Evolutionary conservation across 2,888 invertebrate species (phyloP), one percentile per base, ranked within the genome.

Genomic region (Diadegma fenestrale): DNA sequence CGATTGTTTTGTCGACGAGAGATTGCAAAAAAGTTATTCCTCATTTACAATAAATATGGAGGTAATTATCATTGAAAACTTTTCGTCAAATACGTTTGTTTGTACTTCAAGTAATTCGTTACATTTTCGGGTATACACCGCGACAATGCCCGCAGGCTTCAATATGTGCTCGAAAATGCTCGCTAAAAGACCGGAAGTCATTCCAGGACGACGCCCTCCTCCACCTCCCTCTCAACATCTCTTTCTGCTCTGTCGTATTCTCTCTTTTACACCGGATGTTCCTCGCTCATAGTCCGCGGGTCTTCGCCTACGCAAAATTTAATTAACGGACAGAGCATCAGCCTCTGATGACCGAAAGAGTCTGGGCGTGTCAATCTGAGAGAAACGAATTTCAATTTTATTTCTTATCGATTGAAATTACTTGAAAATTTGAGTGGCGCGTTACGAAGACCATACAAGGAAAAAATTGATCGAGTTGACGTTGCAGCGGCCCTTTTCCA

Each of bases 271-370:
- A 66, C 72, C 80, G 80, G 80, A 80, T 73, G 72, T 78, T 80
- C 86, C 82, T 88, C 79, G 88, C 88, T 86, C 86, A 86, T 45
- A 81, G 84, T 84, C 78, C 80, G 63, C 81, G 84, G 72, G 84
- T 87, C 86, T 82, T 80, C 73, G 79, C 68, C 80, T 33, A 61
- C 75, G 69, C 75, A 54, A 83, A 86, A 86, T 88, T 84, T 80
- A 83, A 86, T 84, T 87, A 84, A 61, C 83, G 30, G 58, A 63
- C 71, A 61, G 33, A 48, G 45, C 22, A 26, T 72, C 22, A 69
- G 78, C 82, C 64, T 68, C 69, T 73, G 71, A 77, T 73, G 79
- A 73, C 66, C 48, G 77, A 79, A 51, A 71, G 22, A 37, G 30
- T 48, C n/a, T 8, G 75, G 33, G 71, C 79, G 79, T 71, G 79